phyloP scores from a whole-genome alignment of 2,888 invertebrate species.

The Chloromyia formosa region DNA sequence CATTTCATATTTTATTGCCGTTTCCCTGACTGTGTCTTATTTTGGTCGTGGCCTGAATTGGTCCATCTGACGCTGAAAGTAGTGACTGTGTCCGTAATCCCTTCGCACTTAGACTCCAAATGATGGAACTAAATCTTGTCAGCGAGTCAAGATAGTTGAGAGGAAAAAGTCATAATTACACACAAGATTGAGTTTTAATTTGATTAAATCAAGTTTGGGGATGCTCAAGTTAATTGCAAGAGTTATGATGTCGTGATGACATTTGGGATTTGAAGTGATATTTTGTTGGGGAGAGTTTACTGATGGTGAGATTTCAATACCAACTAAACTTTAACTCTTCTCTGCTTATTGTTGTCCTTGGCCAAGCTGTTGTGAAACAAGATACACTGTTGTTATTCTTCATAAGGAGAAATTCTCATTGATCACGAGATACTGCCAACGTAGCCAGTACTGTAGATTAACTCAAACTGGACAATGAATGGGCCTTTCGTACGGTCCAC shows the following conservation, averaged over 20 bases:
- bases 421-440: too few relatives aligned
- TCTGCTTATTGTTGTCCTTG: too few relatives aligned
- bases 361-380: too few relatives aligned
- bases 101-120: background rate
- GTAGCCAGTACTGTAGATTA: too few relatives aligned
- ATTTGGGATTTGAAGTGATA: background rate
- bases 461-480: too few relatives aligned
- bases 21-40: conserved; percentile 1
- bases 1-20: conserved; percentile 31
- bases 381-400: too few relatives aligned
- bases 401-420: too few relatives aligned
- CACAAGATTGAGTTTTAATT: conserved; percentile 63
- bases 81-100: background rate
- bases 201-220: conserved; percentile 54
- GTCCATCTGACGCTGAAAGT: background rate
- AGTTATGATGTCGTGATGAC: conserved; percentile 27
- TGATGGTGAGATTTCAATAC: too few relatives aligned
- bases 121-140: conserved; percentile 43
- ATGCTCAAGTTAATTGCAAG: conserved; percentile 38
- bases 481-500: too few relatives aligned
- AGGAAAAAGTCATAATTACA: conserved; percentile 59
- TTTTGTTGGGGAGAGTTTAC: background rate
- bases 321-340: too few relatives aligned
- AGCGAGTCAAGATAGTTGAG: background rate
- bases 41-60: background rate